Evolutionary conservation across 2,888 invertebrate genomes (phyloP).

Genomic region (Adelognathus sp.): DNA sequence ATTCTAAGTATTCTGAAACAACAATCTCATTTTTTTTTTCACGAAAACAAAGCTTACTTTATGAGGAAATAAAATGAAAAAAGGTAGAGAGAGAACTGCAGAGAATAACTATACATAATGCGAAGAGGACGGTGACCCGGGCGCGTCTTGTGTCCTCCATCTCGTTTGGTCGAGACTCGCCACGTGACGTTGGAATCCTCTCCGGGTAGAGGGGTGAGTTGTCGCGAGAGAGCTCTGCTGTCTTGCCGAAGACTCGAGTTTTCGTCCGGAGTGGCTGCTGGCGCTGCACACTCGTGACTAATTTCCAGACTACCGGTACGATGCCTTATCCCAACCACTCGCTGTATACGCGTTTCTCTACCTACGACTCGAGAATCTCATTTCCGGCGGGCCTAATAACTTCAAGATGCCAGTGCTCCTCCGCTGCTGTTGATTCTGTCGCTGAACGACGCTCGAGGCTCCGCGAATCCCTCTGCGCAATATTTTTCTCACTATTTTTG

Average conservation of each 20-base stretch:
- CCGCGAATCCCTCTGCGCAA: not conserved
- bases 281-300: constrained; percentile 54
- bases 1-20: too few species aligned
- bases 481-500: not conserved
- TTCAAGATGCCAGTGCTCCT: constrained; percentile 53
- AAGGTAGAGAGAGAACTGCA: not conserved
- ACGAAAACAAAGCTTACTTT: too few species aligned
- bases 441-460: not conserved
- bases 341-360: constrained; percentile 1
- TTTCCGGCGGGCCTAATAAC: constrained; percentile 51
- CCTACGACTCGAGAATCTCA: constrained; percentile 42
- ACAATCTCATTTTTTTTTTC: too few species aligned
- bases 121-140: not conserved
- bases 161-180: constrained; percentile 16
- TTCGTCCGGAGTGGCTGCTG: constrained; percentile 40
- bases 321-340: not conserved
- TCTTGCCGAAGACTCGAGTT: constrained; percentile 39
- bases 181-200: not conserved
- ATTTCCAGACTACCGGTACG: constrained; percentile 37
- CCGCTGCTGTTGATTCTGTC: constrained; percentile 2
- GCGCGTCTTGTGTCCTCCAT: not conserved
- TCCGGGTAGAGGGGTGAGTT: constrained; percentile 16
- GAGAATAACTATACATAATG: constrained; percentile 38
- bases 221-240: constrained; percentile 34
- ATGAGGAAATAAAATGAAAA: not conserved